A percentile compares a stretch with the other conserved stretches of the same genome.
Conservation (phyloP, 2,888 invertebrate genomes). For the Smittia aterrima region DNA sequence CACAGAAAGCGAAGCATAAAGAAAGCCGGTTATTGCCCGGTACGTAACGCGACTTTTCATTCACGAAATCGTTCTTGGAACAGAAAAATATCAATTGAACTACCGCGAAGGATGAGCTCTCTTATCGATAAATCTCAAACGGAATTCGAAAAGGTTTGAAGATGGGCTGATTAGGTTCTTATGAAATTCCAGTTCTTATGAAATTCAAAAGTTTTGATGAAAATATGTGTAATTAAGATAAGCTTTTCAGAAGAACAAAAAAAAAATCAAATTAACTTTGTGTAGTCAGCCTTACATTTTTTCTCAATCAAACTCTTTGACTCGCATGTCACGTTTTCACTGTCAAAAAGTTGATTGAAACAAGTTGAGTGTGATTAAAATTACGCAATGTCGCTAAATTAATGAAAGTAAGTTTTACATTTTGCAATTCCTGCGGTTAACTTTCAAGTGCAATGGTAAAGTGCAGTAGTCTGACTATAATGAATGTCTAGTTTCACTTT, state of each 20-base stretch:
- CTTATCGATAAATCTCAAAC: neutral
- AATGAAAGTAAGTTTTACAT: too few species aligned
- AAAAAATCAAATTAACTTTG: neutral
- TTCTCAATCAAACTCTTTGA: neutral
- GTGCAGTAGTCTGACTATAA: too few species aligned
- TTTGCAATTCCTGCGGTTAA: too few species aligned
- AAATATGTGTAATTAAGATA: too few species aligned
- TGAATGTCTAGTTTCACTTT: conserved; percentile 17
- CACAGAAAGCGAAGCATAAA: neutral
- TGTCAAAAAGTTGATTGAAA: too few species aligned
- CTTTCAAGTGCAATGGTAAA: too few species aligned
- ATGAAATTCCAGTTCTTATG: too few species aligned
- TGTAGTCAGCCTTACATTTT: neutral
- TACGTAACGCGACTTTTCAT: neutral
- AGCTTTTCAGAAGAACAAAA: neutral
- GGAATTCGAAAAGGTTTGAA: neutral
- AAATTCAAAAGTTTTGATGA: too few species aligned
- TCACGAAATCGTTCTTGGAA: neutral
- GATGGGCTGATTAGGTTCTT: too few species aligned
- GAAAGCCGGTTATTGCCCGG: neutral
- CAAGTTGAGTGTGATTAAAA: too few species aligned
- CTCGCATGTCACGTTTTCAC: conserved; percentile 12
- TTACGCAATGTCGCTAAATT: too few species aligned
- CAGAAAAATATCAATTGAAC: neutral
- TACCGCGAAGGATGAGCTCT: neutral